phyloP scores from a whole-genome alignment of 2,797 vertebrate species.

The Falco columbarius region DNA sequence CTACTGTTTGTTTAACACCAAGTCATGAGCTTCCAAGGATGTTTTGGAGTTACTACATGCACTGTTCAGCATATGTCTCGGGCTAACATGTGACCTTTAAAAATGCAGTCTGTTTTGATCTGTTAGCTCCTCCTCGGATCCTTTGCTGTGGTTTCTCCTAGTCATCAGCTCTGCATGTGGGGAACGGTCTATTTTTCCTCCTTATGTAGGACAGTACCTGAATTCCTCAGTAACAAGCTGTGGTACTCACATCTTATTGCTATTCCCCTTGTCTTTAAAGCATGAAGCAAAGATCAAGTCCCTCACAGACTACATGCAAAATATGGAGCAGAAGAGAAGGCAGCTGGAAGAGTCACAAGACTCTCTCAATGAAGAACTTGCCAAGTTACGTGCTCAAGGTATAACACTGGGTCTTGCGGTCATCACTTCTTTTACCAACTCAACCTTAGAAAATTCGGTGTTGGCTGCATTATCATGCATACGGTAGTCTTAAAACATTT shows the following conservation, averaged over 20 bases:
- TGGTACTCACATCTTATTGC: not conserved
- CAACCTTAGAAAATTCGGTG: rapidly evolving
- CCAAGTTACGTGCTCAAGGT: slow-evolving; percentile 92
- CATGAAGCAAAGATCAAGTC: slow-evolving; percentile 91
- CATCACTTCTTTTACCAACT: rapidly evolving
- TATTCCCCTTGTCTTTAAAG: slow-evolving; percentile 62
- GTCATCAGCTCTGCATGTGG: not conserved
- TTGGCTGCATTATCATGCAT: not conserved
- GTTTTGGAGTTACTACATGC: not conserved
- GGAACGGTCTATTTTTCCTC: not conserved
- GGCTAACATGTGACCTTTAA: not conserved
- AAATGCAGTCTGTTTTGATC: not conserved
- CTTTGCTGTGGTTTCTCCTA: not conserved
- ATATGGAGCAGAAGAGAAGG: slow-evolving; percentile 91
- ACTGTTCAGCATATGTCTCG: not conserved
- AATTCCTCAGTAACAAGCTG: not conserved
- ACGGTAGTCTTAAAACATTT: not conserved
- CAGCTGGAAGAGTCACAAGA: slow-evolving; percentile 93
- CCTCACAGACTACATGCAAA: slow-evolving; percentile 91
- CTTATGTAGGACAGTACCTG: not conserved
- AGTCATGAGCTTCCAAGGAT: not conserved
- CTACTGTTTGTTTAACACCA: not conserved
- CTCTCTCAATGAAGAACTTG: slow-evolving; percentile 89
- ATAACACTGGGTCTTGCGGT: rapidly evolving
- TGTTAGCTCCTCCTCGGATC: not conserved